A percentile compares a stretch with the other conserved stretches of the same genome.
phyloP scores from a whole-genome alignment of 2,113 vertebrate genomes.

The Pontoporia blainvillei region DNA sequence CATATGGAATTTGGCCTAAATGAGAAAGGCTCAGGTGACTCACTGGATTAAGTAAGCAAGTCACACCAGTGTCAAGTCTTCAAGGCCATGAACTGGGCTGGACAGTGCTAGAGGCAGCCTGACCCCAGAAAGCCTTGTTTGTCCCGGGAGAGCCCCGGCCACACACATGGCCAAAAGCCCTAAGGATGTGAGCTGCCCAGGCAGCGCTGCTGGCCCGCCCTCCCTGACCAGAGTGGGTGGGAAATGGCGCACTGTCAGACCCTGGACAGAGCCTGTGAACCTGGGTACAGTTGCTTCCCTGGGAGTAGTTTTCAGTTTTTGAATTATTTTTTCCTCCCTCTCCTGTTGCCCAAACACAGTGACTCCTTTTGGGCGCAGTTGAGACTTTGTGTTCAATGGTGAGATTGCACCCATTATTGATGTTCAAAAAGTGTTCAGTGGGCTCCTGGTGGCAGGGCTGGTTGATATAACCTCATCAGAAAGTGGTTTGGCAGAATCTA shows the following conservation, averaged over 20 bases:
- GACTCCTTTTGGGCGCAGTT: neutral
- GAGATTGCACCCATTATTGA: neutral
- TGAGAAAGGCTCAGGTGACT: neutral
- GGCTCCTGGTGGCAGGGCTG: neutral
- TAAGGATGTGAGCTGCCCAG: neutral
- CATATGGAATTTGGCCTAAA: neutral
- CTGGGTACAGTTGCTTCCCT: neutral
- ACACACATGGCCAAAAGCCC: fast-evolving
- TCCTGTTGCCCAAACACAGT: neutral
- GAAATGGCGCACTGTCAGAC: neutral
- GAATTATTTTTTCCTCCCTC: neutral
- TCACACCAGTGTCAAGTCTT: neutral
- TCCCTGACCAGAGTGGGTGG: neutral
- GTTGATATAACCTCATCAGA: neutral
- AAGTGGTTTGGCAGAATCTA: neutral
- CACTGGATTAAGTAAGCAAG: neutral
- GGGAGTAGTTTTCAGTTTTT: neutral
- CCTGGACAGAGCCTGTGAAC: neutral
- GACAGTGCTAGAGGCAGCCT: neutral
- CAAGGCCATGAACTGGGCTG: neutral
- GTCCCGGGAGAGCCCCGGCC: neutral
- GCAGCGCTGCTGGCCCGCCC: no score
- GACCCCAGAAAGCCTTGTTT: neutral
- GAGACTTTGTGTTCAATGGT: neutral
- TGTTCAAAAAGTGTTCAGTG: fast-evolving